Conservation (phyloP, 2,113 vertebrate species). For the Struthio camelus region DNA sequence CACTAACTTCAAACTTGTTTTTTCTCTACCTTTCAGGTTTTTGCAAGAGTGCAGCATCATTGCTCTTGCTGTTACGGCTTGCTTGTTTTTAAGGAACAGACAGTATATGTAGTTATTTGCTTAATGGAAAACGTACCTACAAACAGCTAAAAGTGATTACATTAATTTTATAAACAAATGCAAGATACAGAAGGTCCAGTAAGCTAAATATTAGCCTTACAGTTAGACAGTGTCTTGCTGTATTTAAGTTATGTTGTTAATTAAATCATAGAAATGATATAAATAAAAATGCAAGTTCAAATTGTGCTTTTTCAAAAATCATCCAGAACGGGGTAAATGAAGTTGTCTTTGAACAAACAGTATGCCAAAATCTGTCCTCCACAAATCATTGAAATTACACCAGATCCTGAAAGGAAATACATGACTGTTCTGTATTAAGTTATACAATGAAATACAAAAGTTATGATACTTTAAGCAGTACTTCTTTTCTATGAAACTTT, state of each 20-base stretch:
- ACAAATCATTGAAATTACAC: conserved; percentile 88
- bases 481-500: neutral
- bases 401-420: conserved; percentile 77
- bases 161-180: neutral
- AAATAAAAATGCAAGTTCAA: neutral
- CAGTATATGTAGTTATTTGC: neutral
- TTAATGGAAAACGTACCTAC: neutral
- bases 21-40: neutral
- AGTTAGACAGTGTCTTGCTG: neutral
- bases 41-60: neutral
- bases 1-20: neutral
- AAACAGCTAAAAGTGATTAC: neutral
- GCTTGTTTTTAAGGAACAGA: neutral
- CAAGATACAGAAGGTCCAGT: neutral
- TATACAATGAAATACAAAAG: neutral
- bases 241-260: neutral
- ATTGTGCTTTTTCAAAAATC: conserved; percentile 79
- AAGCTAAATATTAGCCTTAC: neutral
- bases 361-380: conserved; percentile 87
- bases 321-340: conserved; percentile 87
- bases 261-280: neutral
- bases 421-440: neutral
- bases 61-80: neutral
- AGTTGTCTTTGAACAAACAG: conserved; percentile 87
- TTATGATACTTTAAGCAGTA: neutral